A percentile compares a stretch with the other conserved stretches of the same genome.
These are phyloP conservation scores for Phytoseiulus persimilis DNA, from an alignment of 2,888 invertebrate species.

Conservation along the genomic window DNA sequence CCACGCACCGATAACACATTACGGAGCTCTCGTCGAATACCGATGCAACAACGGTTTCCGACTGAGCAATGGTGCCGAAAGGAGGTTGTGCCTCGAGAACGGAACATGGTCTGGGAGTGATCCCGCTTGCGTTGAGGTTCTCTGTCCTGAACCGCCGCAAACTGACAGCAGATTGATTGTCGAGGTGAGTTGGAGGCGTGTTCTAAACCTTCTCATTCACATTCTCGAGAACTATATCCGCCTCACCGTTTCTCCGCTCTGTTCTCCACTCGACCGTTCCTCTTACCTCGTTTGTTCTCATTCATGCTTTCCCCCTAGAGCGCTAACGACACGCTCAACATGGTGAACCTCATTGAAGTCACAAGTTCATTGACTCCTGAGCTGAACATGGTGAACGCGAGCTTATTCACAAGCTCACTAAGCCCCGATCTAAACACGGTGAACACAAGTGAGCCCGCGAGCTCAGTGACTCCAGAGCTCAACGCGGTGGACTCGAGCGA, in stretches of 20 bases:
- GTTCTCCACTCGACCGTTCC: not conserved
- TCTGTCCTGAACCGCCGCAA: slow-evolving; percentile 6
- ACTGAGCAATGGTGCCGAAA: slow-evolving; percentile 66
- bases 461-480: not conserved
- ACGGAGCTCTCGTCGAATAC: slow-evolving; percentile 74
- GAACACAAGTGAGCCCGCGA: not conserved
- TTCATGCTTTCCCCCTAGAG: not conserved
- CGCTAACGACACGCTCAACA: slow-evolving; percentile 5
- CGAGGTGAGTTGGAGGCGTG: not conserved
- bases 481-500: not conserved
- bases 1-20: slow-evolving; percentile 77
- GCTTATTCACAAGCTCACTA: not conserved
- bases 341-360: not conserved
- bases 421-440: not conserved
- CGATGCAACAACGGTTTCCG: slow-evolving; percentile 72
- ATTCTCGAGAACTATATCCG: not conserved
- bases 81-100: slow-evolving; percentile 74
- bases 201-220: not conserved
- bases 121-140: slow-evolving; percentile 60
- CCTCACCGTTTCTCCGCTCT: not conserved
- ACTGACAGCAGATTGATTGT: not conserved
- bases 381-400: not conserved
- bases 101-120: slow-evolving; percentile 80
- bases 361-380: not conserved
- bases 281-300: not conserved